Percentiles rank a stretch among this genome's conserved stretches.
phyloP scores from a whole-genome alignment of 1,140 invertebrate genomes.

The Drosophila nannoptera region DNA sequence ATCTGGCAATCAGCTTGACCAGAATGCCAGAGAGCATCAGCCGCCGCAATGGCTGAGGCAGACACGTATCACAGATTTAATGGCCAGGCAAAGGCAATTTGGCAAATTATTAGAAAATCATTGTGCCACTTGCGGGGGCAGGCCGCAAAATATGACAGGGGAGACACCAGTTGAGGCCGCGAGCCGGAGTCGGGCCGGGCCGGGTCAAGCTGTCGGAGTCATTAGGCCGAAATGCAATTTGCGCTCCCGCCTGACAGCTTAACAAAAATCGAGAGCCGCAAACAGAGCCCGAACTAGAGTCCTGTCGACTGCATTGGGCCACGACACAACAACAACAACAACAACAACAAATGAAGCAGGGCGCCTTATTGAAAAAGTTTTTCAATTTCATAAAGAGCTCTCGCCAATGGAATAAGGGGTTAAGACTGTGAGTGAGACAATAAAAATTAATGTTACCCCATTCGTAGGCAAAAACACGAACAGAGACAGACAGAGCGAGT shows the following conservation, averaged over 20 bases:
- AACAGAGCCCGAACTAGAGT: constrained; percentile 7
- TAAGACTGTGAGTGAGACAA: constrained; percentile 61
- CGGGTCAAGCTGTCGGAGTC: constrained; percentile 40
- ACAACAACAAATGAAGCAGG: constrained; percentile 40
- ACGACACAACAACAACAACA: constrained; percentile 29
- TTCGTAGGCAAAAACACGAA: background rate
- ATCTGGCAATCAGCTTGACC: constrained; percentile 61
- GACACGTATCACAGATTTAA: constrained; percentile 75
- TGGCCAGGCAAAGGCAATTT: constrained; percentile 77
- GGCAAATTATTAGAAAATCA: constrained; percentile 78
- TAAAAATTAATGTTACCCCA: constrained; percentile 55
- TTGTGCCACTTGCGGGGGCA: constrained; percentile 70
- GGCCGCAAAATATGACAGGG: constrained; percentile 57
- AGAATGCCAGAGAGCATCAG: constrained; percentile 28
- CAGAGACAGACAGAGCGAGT: background rate
- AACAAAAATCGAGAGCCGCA: background rate
- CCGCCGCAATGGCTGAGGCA: constrained; percentile 21
- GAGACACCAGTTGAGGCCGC: constrained; percentile 25
- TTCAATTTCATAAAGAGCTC: constrained; percentile 72
- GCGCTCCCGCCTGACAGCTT: constrained; percentile 12
- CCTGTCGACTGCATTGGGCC: background rate
- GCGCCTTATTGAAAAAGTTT: constrained; percentile 72
- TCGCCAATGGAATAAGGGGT: constrained; percentile 58
- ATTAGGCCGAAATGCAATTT: constrained; percentile 52
- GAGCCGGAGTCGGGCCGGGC: background rate